These are phyloP conservation scores for Tholera decimalis DNA, from an alignment of 2,888 invertebrate species.

Conservation along the genomic window DNA sequence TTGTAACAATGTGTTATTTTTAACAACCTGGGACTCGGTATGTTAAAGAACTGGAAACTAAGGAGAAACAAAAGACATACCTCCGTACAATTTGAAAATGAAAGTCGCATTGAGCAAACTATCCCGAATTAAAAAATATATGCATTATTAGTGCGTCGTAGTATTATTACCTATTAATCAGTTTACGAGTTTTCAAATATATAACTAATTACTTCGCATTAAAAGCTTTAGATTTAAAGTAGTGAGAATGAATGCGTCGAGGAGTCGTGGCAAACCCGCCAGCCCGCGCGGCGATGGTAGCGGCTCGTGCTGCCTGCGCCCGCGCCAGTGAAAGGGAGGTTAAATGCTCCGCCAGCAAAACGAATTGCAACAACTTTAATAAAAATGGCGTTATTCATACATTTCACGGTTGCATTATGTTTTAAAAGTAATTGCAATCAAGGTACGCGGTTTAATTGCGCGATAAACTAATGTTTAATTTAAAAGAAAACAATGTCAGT, in stretches of 20 bases:
- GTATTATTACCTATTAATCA: not conserved
- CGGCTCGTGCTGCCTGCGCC: constrained; percentile 50
- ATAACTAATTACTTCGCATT: not conserved
- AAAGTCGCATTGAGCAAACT: not conserved
- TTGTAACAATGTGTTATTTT: constrained; percentile 41
- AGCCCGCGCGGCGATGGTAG: constrained; percentile 79
- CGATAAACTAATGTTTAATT: constrained; percentile 58
- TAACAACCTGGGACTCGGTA: constrained; percentile 1
- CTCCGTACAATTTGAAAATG: not conserved
- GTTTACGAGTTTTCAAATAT: not conserved
- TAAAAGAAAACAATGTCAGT: constrained; percentile 33
- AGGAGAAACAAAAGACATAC: constrained; percentile 21
- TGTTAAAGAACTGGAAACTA: constrained; percentile 13
- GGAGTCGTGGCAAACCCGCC: constrained; percentile 51
- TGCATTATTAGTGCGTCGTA: not conserved
- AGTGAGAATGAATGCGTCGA: constrained; percentile 46
- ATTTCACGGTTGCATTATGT: constrained; percentile 85
- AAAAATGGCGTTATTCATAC: constrained; percentile 90
- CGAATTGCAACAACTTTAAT: constrained; percentile 88
- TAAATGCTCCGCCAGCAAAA: constrained; percentile 83
- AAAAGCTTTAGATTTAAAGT: not conserved
- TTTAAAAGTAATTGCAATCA: constrained; percentile 78
- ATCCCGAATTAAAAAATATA: constrained; percentile 11
- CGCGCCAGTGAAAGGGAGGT: constrained; percentile 88
- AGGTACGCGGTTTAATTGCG: constrained; percentile 60